Base-by-base conservation (phyloP, 2,797 vertebrate species). In the Hemitrygon akajei region DNA sequence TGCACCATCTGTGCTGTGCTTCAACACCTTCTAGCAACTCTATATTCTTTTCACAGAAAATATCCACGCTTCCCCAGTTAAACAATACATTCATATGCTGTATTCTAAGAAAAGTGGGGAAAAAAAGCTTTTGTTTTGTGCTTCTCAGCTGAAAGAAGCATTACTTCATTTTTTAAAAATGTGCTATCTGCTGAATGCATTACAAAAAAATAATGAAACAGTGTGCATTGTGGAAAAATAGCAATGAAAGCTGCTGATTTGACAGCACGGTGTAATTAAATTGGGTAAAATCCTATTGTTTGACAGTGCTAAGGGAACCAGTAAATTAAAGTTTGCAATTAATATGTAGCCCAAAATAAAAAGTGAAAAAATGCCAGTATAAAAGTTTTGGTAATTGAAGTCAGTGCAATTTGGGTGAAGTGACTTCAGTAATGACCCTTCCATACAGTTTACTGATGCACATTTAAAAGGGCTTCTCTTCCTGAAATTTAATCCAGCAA, bases 261-360 rank as follows among this genome's bases (percentile, higher is more conserved):
- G 7, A 92, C 30, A 56, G 40, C 40, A 56, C 37, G 1, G 27
- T 56, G 12, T 25, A 92, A 56, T 89, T 47, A 92, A 92, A 56
- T n/a, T 76, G 12, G 37, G 47, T n/a, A 93, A 76, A 76, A 76
- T 16, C 9, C 0, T 56, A 27, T 16, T 30, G 40, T 47, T 14
- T 30, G 27, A 75, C 25, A 75, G 71, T 93, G 71, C 40, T 56
- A 30, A 93, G 47, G 27, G 0, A 93, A 75, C 0, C 25, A 58
- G 37, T 34, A 75, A 1, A 40, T 76, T 56, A 47, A 76, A 9
- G 0, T 93, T 93, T 76, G 71, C 47, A 75, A 56, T 93, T 56
- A 76, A 93, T 76, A 56, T 47, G 91, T 56, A 73, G 34, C 11
- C 71, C 56, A 47, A 93, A 93, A 75, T 93, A 7, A 92, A 92